phyloP scores from a whole-genome alignment of 37 sponge, comb jelly and placozoan genomes.

The Eunapius fragilis region DNA sequence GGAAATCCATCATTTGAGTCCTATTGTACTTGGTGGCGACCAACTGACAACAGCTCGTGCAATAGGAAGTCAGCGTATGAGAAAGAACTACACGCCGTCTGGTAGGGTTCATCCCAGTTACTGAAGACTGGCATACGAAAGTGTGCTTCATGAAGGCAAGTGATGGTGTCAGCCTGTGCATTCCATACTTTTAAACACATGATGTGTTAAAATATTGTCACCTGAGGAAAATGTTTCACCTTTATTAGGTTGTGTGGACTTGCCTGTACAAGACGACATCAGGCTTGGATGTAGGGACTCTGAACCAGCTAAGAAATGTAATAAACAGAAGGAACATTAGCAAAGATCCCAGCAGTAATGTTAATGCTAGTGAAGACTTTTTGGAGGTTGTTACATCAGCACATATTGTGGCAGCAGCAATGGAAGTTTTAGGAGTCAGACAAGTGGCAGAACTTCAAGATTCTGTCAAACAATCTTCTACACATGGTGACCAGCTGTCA shows the following conservation, averaged over 20 bases:
- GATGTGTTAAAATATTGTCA: background rate
- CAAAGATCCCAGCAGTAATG: constrained; percentile 11
- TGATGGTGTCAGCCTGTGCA: too few species aligned
- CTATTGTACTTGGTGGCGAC: constrained; percentile 9
- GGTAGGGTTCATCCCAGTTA: constrained; percentile 17
- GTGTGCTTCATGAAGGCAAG: constrained; percentile 10
- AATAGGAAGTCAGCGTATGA: background rate
- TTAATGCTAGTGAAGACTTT: constrained; percentile 35
- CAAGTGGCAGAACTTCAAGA: background rate
- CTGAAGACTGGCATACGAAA: constrained; percentile 34
- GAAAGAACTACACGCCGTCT: background rate
- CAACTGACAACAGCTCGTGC: constrained; percentile 18
- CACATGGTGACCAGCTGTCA: too few species aligned
- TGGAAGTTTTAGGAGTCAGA: background rate
- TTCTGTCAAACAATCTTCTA: too few species aligned
- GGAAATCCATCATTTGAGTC: background rate
- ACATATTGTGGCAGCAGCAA: constrained; percentile 8
- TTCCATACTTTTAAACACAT: too few species aligned
- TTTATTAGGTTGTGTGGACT: constrained; percentile 37
- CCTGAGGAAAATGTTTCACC: too few species aligned
- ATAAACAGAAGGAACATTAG: too few species aligned
- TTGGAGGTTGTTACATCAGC: constrained; percentile 2
- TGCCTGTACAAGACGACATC: constrained; percentile 3
- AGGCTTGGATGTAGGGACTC: too few species aligned
- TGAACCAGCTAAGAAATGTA: too few species aligned